phyloP scores from a whole-genome alignment of 1,140 invertebrate species.

The Aphelinus certus region DNA sequence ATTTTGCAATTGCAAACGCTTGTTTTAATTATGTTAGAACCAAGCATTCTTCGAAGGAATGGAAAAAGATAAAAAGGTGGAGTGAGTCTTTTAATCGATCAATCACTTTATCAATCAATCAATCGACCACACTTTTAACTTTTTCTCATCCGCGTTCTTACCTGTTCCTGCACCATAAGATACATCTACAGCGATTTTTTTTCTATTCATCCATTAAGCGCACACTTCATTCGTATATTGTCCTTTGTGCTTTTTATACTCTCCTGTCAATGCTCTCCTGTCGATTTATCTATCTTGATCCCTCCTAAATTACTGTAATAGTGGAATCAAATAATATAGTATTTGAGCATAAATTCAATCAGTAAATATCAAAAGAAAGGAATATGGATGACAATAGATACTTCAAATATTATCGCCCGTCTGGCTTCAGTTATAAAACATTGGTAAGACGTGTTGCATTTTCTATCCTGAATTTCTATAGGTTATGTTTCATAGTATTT shows the following conservation, averaged over 20 bases:
- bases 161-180: no score
- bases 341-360: not conserved
- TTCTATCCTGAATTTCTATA: not conserved
- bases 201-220: not conserved
- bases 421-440: slow-evolving; percentile 37
- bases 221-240: slow-evolving; percentile 16
- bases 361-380: slow-evolving; percentile 4
- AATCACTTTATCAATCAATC: not conserved
- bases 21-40: no score
- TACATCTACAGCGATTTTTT: not conserved
- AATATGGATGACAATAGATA: slow-evolving; percentile 47
- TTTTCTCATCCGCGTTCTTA: not conserved
- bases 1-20: no score
- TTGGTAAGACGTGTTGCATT: slow-evolving; percentile 38
- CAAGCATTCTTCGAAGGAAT: no score
- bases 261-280: not conserved
- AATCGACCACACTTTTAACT: slow-evolving; percentile 19
- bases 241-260: not conserved
- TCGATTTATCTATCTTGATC: slow-evolving; percentile 13
- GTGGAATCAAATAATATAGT: no score
- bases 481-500: slow-evolving; percentile 8
- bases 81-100: slow-evolving; percentile 14
- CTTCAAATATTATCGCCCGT: slow-evolving; percentile 46
- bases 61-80: not conserved
- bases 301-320: slow-evolving; percentile 17